A percentile compares a stretch with the other conserved stretches of the same genome.
phyloP scores from a whole-genome alignment of 2,113 vertebrate species.

The Asarcornis scutulata region DNA sequence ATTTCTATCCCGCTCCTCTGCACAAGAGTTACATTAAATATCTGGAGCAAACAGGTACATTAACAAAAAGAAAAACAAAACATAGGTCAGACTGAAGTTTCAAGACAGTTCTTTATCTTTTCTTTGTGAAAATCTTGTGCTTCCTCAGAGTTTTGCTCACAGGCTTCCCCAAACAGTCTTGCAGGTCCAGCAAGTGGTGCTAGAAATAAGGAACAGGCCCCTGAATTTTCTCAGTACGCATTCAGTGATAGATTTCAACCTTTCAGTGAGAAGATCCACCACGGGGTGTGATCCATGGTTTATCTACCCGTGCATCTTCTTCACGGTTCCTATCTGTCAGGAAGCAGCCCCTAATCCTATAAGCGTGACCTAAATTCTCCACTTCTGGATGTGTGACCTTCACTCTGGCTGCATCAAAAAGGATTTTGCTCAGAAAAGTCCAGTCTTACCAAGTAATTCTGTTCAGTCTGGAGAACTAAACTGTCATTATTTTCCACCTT shows the following conservation, averaged over 20 bases:
- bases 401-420: background rate
- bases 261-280: background rate
- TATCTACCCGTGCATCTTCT: background rate
- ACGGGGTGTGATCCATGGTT: background rate
- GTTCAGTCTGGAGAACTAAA: background rate
- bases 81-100: background rate
- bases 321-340: background rate
- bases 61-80: background rate
- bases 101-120: background rate
- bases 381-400: background rate
- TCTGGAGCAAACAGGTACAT: background rate
- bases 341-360: background rate
- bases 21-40: background rate
- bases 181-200: accelerated
- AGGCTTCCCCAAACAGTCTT: background rate
- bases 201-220: background rate
- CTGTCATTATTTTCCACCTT: background rate
- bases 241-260: background rate
- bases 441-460: background rate
- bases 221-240: background rate
- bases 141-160: background rate
- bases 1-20: background rate
- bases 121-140: background rate
- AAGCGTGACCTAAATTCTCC: background rate
- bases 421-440: background rate